Conservation (phyloP, 2,888 invertebrate genomes). For the Spilosoma lubricipeda region DNA sequence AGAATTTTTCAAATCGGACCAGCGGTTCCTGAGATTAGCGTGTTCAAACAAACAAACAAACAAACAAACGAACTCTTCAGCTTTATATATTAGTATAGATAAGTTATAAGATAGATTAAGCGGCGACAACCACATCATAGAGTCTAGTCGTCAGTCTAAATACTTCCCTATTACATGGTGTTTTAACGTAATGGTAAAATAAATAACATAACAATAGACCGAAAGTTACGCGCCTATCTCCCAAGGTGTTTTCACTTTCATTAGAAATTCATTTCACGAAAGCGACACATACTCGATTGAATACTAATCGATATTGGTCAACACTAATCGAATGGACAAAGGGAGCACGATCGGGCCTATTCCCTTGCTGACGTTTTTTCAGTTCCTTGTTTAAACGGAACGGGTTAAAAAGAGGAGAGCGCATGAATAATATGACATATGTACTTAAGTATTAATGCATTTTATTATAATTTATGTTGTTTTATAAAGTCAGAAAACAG, state of each 20-base stretch:
- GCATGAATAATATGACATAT: not conserved
- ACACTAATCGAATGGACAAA: conserved; percentile 25
- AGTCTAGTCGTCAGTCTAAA: not conserved
- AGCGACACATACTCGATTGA: conserved; percentile 51
- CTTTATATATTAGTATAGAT: no score
- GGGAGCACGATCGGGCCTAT: conserved; percentile 21
- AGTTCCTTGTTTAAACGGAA: conserved; percentile 35
- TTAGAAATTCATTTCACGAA: conserved; percentile 66
- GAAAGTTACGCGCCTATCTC: conserved; percentile 62
- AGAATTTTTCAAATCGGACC: no score
- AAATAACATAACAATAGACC: conserved; percentile 52
- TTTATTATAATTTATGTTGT: not conserved
- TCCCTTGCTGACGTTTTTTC: conserved; percentile 40
- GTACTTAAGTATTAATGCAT: not conserved
- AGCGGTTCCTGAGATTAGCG: no score
- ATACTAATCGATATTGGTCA: conserved; percentile 56
- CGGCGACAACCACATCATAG: conserved; percentile 6
- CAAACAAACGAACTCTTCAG: no score
- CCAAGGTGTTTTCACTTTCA: conserved; percentile 70
- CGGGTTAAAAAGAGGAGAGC: not conserved
- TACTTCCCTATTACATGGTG: conserved; percentile 39
- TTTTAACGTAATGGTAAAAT: conserved; percentile 43
- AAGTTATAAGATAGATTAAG: no score
- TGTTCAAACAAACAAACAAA: no score
- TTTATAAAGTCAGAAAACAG: not conserved